phyloP scores from a whole-genome alignment of 2,888 invertebrate genomes.

The Euzophera pinguis region DNA sequence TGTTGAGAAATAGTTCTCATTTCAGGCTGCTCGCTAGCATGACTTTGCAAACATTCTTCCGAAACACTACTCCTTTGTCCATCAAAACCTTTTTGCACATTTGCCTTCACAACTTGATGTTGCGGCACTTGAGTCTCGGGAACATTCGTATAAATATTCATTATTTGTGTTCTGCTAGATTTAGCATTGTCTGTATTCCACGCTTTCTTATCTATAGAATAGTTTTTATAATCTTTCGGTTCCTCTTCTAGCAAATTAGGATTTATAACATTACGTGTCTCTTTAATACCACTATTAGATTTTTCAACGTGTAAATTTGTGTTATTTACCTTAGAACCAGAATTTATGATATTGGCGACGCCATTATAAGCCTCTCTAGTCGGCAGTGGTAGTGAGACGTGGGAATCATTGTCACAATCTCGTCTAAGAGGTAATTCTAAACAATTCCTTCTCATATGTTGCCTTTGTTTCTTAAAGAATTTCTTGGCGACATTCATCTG shows the following conservation, averaged over 20 bases:
- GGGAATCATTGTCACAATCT: conserved; percentile 77
- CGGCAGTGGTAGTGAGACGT: conserved; percentile 72
- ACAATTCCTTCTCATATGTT: conserved; percentile 86
- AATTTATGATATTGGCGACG: conserved; percentile 81
- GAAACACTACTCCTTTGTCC: conserved; percentile 65
- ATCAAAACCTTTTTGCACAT: conserved; percentile 48
- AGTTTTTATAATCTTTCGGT: conserved; percentile 76
- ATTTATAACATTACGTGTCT: conserved; percentile 77
- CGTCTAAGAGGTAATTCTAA: conserved; percentile 82
- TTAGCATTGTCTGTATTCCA: conserved; percentile 64
- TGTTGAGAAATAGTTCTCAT: conserved; percentile 85
- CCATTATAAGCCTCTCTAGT: conserved; percentile 71
- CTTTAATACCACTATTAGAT: conserved; percentile 75
- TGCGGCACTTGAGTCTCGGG: conserved; percentile 81
- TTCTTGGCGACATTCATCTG: conserved; percentile 96
- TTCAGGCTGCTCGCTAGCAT: conserved; percentile 62
- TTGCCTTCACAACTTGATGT: conserved; percentile 75
- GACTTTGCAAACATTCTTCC: conserved; percentile 68
- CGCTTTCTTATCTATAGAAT: conserved; percentile 57
- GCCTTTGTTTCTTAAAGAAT: conserved; percentile 92
- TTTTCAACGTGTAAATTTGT: conserved; percentile 88
- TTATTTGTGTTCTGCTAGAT: conserved; percentile 52
- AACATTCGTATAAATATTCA: conserved; percentile 83
- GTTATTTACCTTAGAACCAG: conserved; percentile 89
- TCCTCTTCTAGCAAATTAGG: conserved; percentile 84